Percentiles rank a stretch among this genome's conserved stretches.
Evolutionary conservation across 2,888 invertebrate genomes (phyloP).

Genomic region (Chesias legatella): DNA sequence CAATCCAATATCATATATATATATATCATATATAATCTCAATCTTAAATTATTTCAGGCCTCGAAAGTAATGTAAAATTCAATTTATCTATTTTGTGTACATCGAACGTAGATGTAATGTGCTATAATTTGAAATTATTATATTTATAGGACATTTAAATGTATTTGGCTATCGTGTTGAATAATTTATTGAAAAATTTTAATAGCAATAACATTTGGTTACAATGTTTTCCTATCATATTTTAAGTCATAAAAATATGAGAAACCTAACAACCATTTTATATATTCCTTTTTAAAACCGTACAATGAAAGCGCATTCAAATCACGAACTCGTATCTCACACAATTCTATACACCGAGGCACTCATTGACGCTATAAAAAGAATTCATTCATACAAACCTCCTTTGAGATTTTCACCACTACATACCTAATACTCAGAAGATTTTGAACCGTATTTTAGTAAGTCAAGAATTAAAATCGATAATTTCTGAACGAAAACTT

Average conservation of each 20-base stretch:
- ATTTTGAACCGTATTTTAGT: conserved; percentile 3
- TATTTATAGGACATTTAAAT: too few species aligned
- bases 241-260: neutral
- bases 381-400: conserved; percentile 16
- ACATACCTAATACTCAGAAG: neutral
- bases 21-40: too few species aligned
- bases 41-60: too few species aligned
- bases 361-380: conserved; percentile 14
- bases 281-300: conserved; percentile 2
- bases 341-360: neutral
- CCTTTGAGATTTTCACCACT: conserved; percentile 3
- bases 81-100: too few species aligned
- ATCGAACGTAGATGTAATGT: too few species aligned
- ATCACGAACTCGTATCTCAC: conserved; percentile 6
- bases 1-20: too few species aligned
- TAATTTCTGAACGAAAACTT: neutral
- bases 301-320: conserved; percentile 13
- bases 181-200: too few species aligned
- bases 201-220: too few species aligned
- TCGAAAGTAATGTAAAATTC: too few species aligned
- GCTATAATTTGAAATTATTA: too few species aligned
- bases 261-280: conserved; percentile 2
- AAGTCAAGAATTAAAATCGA: neutral
- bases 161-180: too few species aligned
- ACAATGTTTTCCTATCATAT: too few species aligned